Base-by-base conservation (phyloP, 2,888 invertebrate species). In the Drosophila lacicola region DNA sequence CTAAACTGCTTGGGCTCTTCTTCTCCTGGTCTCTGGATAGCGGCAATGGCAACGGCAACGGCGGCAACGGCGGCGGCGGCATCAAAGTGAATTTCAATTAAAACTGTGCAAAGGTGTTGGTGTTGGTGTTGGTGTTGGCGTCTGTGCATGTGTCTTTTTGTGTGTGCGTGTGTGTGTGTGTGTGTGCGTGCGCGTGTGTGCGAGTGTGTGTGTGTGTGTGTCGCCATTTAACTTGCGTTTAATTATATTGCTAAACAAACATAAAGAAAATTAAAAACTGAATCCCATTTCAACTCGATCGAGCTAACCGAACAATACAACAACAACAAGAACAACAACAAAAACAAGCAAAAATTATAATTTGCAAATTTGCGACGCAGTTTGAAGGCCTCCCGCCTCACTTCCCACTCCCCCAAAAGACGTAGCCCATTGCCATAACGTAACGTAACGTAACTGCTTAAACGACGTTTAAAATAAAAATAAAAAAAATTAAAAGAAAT, bases 311-410 rank as follows among this genome's bases (percentile, higher is more conserved):
- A 51, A 62, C 47, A 65, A 70, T 25, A 46, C 41, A 46, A 39
- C n/a, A 63, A 64, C 37, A 53, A 19, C 21, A 46, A 25, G 2
- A 25, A 2, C 25, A 25, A 49, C 45, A 56, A 37, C 37, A 53
- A 47, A 19, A 79, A 62, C 55, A 44, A 36, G 29, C 29, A 57
- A 65, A 62, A 60, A 68, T 37, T 45, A 46, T 54, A 29, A 50
- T 62, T 72, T 75, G 79, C 82, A 72, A 80, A 63, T 80, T 80
- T 78, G 77, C 83, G 83, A 70, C 83, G 83, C 88, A 89, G 78
- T 88, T 86, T 67, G 67, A 66, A 70, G 70, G 65, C 70, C 46
- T 60, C 58, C 49, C 42, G 29, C 29, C 8, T 25, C 29, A 29
- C 4, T 2, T 17, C 17, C 37, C 37, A n/a, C n/a, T 5, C 41